Base-by-base conservation (phyloP, 2,797 vertebrate species). In the Benthosema pterotum region DNA sequence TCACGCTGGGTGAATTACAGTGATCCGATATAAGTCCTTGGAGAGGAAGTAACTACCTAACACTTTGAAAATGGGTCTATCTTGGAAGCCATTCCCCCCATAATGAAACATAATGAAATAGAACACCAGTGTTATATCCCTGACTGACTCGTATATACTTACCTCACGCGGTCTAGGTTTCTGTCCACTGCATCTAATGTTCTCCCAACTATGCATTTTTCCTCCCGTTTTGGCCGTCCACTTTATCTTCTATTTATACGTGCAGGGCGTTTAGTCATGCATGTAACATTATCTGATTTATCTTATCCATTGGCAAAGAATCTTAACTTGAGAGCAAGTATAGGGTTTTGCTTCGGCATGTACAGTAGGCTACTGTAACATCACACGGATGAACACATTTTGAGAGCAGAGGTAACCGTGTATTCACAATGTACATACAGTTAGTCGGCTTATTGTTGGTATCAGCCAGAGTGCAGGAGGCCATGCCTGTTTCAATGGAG, bases 11-110 rank as follows among this genome's bases (percentile, higher is more conserved):
- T 18, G 69, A 83, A 83, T 89, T 89, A 87, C 67, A 50, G 74
- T 82, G 69, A 89, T 87, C 84, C 83, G 62, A 86, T 83, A 87
- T 77, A 80, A 85, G 82, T 74, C 85, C 85, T 78, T 64, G 48
- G 87, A 88, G 88, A 90, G 88, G 88, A 91, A 89, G 88, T 83
- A 78, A 84, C 86, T 83, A 80, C 83, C 87, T 88, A 72, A 83
- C 82, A 83, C 87, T 79, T 80, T 83, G 68, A 65, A 82, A 90
- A 79, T 74, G 72, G 85, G 76, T 82, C 84, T 72, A 66, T 83
- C 80, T 81, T 85, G 87, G 88, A 84, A 72, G 45, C 2, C 14
- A 45, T 75, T 71, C 68, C 15, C 15, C 56, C 58, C 72, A 38
- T 73, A 73, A 84, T 80, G 83, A 86, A 87, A 87, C 72, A 38